Conservation (phyloP, 92 coral and sea anemone species). For the Siderastrea siderea region DNA sequence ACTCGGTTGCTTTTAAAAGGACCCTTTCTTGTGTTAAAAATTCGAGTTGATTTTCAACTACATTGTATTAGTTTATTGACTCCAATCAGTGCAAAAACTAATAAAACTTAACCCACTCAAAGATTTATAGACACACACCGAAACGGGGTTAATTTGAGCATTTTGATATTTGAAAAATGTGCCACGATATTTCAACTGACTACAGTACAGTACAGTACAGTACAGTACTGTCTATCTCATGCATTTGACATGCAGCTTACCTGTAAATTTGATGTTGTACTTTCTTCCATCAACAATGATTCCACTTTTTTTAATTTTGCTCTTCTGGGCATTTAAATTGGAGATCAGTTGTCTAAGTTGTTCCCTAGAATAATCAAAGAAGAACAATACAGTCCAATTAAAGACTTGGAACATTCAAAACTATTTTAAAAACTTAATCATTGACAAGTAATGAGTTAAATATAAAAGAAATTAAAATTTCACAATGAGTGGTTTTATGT, state of each 20-base stretch:
- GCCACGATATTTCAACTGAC: not conserved
- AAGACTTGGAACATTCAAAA: not conserved
- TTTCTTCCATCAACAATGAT: conserved; percentile 46
- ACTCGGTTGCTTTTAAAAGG: not conserved
- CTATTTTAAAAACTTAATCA: not conserved
- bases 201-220: not conserved
- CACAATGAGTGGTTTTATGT: not conserved
- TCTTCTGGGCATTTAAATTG: conserved; percentile 23
- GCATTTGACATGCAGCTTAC: not conserved
- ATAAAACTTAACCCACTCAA: not conserved
- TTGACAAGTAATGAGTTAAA: not conserved
- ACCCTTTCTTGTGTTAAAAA: not conserved
- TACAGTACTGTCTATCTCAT: not conserved
- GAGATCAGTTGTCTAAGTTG: conserved; percentile 19
- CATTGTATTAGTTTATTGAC: not conserved
- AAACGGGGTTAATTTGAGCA: not conserved
- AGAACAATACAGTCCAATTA: not conserved
- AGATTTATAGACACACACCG: not conserved
- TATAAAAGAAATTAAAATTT: not conserved
- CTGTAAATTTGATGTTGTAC: conserved; percentile 47
- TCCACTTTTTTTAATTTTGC: conserved; percentile 20
- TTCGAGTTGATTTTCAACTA: not conserved
- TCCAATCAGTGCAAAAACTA: not conserved
- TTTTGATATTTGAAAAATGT: not conserved
- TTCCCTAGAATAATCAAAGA: conserved; percentile 1